Conservation (phyloP, 2,113 vertebrate genomes). For the Dasyprocta punctata region DNA sequence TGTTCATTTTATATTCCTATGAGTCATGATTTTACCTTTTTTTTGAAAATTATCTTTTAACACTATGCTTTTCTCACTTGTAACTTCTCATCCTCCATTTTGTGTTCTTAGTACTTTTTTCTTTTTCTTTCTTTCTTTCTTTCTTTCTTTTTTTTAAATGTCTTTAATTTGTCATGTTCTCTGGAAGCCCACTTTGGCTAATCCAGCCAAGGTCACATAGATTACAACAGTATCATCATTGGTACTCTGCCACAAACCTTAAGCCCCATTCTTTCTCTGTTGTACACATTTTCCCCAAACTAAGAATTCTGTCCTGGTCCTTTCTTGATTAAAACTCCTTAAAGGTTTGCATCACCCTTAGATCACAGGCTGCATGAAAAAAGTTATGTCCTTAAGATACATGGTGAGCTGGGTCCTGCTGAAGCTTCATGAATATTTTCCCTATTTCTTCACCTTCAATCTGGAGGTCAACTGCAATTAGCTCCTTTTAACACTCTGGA, state of each 20-base stretch:
- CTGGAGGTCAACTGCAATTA: background rate
- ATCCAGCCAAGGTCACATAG: too few relatives aligned
- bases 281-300: background rate
- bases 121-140: too few relatives aligned
- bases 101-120: background rate
- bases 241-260: background rate
- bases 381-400: background rate
- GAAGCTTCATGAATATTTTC: background rate
- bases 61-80: background rate
- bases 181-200: too few relatives aligned
- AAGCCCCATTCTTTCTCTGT: accelerated
- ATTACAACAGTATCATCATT: background rate
- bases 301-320: background rate
- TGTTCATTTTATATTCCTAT: constrained; percentile 51
- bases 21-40: constrained; percentile 45
- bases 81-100: background rate
- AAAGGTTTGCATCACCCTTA: background rate
- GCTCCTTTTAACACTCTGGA: background rate
- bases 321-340: background rate
- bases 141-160: background rate
- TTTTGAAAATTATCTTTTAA: background rate
- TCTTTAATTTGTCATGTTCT: background rate
- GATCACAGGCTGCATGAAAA: background rate
- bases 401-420: background rate
- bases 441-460: background rate